Evolutionary conservation across 2,113 vertebrate genomes (phyloP).

Genomic region (Rhombomys opimus): DNA sequence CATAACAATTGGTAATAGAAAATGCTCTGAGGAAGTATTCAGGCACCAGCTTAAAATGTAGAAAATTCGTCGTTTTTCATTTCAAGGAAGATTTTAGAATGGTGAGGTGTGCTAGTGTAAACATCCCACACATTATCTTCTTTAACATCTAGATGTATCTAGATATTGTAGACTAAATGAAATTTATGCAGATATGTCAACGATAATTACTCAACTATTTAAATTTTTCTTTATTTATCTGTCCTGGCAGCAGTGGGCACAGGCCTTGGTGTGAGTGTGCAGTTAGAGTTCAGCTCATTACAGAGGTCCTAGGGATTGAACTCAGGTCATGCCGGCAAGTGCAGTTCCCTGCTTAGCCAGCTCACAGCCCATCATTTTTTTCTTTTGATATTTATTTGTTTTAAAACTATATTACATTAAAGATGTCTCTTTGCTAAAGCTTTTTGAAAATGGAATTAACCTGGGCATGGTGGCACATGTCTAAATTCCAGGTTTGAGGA

Average conservation of each 20-base stretch:
- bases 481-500: neutral
- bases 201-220: constrained; percentile 24
- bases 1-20: constrained; percentile 47
- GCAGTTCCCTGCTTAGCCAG: neutral
- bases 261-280: neutral
- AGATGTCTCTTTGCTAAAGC: constrained; percentile 25
- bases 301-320: no score
- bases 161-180: constrained; percentile 37
- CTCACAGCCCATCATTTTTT: neutral
- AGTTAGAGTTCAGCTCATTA: neutral
- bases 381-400: neutral
- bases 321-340: no score
- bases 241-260: neutral
- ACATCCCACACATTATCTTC: neutral
- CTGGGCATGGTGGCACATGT: neutral
- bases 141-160: constrained; percentile 6
- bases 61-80: neutral
- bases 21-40: constrained; percentile 35
- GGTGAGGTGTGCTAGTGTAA: neutral
- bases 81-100: constrained; percentile 21
- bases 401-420: constrained; percentile 30
- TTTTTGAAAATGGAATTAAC: neutral
- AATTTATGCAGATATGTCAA: constrained; percentile 18
- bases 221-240: neutral
- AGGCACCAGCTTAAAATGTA: constrained; percentile 43